These are phyloP conservation scores for Microcebus tavaratra DNA, from an alignment of 2,113 vertebrate genomes.

Conservation along the genomic window DNA sequence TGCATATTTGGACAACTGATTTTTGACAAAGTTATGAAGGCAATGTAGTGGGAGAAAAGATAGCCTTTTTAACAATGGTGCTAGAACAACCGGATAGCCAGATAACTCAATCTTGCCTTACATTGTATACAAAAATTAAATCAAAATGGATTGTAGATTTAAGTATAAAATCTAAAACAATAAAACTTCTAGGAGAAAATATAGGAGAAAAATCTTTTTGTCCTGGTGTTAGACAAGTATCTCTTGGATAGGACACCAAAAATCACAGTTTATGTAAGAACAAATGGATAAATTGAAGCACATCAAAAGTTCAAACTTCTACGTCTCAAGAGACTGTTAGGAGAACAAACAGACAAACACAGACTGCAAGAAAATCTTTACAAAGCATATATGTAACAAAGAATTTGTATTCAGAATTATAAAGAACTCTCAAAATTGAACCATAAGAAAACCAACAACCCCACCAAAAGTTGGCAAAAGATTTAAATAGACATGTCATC, in stretches of 20 bases:
- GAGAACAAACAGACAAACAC: neutral
- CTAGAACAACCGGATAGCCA: neutral
- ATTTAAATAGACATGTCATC: neutral
- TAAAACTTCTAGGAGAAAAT: neutral
- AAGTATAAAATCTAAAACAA: neutral
- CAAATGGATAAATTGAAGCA: neutral
- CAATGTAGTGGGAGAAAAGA: neutral
- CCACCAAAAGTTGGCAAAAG: neutral
- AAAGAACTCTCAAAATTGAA: slow-evolving; percentile 11
- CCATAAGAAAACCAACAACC: neutral
- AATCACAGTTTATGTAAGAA: neutral
- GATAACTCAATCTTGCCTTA: neutral
- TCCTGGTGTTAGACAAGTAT: neutral
- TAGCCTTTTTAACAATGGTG: neutral
- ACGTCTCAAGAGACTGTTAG: neutral
- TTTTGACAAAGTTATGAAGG: neutral
- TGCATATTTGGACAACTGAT: neutral
- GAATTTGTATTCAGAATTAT: neutral
- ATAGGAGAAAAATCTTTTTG: neutral
- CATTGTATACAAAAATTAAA: neutral
- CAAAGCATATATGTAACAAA: neutral
- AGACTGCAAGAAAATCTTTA: neutral
- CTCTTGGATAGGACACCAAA: neutral
- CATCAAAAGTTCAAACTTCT: neutral
- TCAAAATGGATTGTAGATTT: neutral